A percentile compares a stretch with the other conserved stretches of the same genome.
These are phyloP conservation scores for Congeria kusceri DNA, from an alignment of 2,888 invertebrate genomes.

Conservation along the genomic window DNA sequence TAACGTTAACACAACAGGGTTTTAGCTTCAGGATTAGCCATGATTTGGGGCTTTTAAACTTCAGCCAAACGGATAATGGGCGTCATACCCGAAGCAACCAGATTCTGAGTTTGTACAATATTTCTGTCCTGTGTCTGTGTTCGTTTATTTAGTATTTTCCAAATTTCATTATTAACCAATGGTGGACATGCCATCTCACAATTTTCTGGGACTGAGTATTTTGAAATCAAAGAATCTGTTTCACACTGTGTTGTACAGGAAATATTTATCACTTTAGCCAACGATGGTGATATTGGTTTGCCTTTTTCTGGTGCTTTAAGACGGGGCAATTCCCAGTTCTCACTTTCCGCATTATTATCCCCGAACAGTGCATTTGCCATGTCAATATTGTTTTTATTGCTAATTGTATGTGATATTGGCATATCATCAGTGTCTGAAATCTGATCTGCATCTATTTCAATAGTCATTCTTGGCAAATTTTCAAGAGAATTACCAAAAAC, in stretches of 20 bases:
- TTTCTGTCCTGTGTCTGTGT: conserved; percentile 11
- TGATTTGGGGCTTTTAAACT: not conserved
- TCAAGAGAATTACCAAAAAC: no score
- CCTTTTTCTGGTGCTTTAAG: conserved; percentile 25
- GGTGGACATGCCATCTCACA: conserved; percentile 17
- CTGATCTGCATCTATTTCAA: conserved; percentile 9
- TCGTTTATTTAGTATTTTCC: conserved; percentile 11
- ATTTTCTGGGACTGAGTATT: conserved; percentile 31
- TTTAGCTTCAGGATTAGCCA: not conserved
- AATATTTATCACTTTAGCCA: conserved; percentile 20
- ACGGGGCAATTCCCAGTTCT: conserved; percentile 11
- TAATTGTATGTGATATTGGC: not conserved
- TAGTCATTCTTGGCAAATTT: conserved; percentile 1
- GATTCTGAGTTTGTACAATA: conserved; percentile 23
- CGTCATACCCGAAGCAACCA: conserved; percentile 6
- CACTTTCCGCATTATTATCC: not conserved
- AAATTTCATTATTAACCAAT: conserved; percentile 9
- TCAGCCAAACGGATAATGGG: conserved; percentile 9
- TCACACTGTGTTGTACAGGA: conserved; percentile 39
- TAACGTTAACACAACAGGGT: not conserved
- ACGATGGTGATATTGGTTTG: conserved; percentile 1
- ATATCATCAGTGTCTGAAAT: not conserved
- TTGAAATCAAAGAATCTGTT: conserved; percentile 4
- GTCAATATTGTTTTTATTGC: not conserved
- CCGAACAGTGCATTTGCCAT: not conserved